These are phyloP conservation scores for Drosophila kikkawai DNA, from an alignment of 1,140 invertebrate species.

Conservation along the genomic window DNA sequence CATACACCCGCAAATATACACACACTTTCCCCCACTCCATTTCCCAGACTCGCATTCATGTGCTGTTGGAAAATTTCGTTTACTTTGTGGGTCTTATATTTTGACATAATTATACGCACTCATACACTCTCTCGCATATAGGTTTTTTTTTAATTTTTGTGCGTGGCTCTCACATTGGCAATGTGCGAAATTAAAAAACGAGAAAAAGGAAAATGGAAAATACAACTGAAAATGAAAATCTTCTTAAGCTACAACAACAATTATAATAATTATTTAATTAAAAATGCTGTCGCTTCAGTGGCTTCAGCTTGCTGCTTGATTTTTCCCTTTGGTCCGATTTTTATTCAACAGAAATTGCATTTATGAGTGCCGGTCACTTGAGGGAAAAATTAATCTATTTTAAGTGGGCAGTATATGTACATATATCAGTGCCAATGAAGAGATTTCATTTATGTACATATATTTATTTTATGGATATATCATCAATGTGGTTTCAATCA, in stretches of 20 bases:
- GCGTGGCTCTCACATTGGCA: constrained; percentile 22
- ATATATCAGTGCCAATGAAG: constrained; percentile 2
- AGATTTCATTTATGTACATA: neutral
- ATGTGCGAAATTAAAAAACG: constrained; percentile 27
- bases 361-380: constrained; percentile 52
- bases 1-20: neutral
- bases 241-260: constrained; percentile 76
- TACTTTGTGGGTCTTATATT: constrained; percentile 61
- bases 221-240: constrained; percentile 59
- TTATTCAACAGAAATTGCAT: constrained; percentile 66
- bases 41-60: constrained; percentile 5
- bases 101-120: constrained; percentile 72
- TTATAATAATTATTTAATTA: constrained; percentile 81
- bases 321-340: constrained; percentile 31
- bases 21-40: neutral
- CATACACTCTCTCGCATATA: constrained; percentile 1
- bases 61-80: constrained; percentile 46
- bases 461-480: neutral
- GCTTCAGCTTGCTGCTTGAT: constrained; percentile 30
- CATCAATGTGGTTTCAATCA: neutral
- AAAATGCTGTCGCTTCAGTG: constrained; percentile 62
- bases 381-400: constrained; percentile 67
- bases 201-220: constrained; percentile 23
- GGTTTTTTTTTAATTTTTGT: constrained; percentile 37
- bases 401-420: constrained; percentile 48